A percentile compares a stretch with the other conserved stretches of the same genome.
Evolutionary conservation across 1,140 invertebrate genomes (phyloP).

Genomic region (Andricus grossulariae): DNA sequence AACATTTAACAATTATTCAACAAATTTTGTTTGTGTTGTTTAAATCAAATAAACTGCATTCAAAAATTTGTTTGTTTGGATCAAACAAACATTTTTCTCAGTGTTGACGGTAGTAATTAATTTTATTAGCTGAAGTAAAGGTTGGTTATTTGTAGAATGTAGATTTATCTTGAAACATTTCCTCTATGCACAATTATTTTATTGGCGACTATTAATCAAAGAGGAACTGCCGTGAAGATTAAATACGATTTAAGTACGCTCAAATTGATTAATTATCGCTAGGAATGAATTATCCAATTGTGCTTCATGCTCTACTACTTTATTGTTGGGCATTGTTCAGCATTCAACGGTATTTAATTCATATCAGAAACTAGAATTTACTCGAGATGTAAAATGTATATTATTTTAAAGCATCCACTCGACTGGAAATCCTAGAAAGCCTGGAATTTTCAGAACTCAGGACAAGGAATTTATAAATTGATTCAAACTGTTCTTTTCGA

Average conservation of each 20-base stretch:
- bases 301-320: conserved; percentile 17
- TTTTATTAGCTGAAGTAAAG: background rate
- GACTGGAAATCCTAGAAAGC: conserved; percentile 28
- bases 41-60: too few relatives aligned
- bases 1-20: too few relatives aligned
- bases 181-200: background rate
- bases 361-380: background rate
- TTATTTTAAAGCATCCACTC: conserved; percentile 9
- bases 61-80: too few relatives aligned
- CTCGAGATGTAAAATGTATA: conserved; percentile 1
- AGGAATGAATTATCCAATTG: conserved; percentile 18
- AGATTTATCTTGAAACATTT: background rate
- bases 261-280: conserved; percentile 17
- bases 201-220: background rate
- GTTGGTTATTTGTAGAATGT: background rate
- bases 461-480: background rate
- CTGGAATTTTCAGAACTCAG: background rate
- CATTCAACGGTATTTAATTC: conserved; percentile 14
- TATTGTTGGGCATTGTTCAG: conserved; percentile 16
- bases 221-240: background rate
- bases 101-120: too few relatives aligned
- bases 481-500: too few relatives aligned
- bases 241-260: background rate
- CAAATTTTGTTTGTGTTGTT: too few relatives aligned
- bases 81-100: too few relatives aligned